A percentile compares a stretch with the other conserved stretches of the same genome.
Conservation (phyloP, 92 coral and sea anemone species). For the Metridium senile region DNA sequence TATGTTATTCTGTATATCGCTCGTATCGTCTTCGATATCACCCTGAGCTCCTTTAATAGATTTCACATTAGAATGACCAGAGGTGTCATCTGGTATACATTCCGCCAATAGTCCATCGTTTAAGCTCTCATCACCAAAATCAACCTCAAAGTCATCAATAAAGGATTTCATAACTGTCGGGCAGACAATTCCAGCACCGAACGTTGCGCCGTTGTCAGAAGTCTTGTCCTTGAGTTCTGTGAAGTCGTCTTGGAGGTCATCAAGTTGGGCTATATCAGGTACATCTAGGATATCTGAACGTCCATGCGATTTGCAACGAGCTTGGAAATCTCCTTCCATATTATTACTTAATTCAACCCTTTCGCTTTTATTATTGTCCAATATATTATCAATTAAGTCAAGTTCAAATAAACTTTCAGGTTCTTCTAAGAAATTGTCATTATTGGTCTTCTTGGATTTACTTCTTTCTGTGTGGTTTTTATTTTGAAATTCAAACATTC, state of each 20-base stretch:
- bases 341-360: neutral
- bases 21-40: too few relatives aligned
- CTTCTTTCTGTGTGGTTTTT: neutral
- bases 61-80: too few relatives aligned
- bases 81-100: conserved; percentile 40
- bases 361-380: neutral
- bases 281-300: neutral
- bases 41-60: too few relatives aligned
- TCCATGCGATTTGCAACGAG: neutral
- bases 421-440: neutral
- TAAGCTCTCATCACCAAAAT: conserved; percentile 39
- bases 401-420: neutral
- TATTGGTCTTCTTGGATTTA: neutral
- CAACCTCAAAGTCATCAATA: conserved; percentile 19
- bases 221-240: neutral
- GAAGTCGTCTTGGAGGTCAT: neutral
- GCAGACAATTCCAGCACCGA: conserved; percentile 43
- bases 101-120: conserved; percentile 49
- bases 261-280: neutral
- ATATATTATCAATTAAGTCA: neutral
- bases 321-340: neutral
- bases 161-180: conserved; percentile 16
- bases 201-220: conserved; percentile 2
- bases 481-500: neutral
- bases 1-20: too few relatives aligned